phyloP scores from a whole-genome alignment of 1,140 invertebrate species.

The Tribolium madens region DNA sequence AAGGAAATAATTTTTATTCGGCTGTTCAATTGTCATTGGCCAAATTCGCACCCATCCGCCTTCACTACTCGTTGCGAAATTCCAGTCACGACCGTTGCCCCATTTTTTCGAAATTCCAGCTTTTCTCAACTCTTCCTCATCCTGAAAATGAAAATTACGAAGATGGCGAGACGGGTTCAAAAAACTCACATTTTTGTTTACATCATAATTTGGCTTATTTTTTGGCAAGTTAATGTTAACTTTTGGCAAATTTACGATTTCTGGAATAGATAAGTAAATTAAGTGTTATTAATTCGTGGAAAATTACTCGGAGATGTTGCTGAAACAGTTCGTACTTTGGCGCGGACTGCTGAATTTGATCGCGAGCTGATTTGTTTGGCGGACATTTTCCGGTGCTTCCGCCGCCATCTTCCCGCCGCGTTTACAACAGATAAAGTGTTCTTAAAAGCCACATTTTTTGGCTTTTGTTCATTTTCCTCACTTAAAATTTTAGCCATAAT shows the following conservation, averaged over 20 bases:
- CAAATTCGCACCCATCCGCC: slow-evolving; percentile 75
- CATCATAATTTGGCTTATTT: slow-evolving; percentile 19
- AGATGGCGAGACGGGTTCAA: not conserved
- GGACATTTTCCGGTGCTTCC: slow-evolving; percentile 58
- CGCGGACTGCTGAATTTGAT: slow-evolving; percentile 43
- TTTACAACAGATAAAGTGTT: slow-evolving; percentile 55
- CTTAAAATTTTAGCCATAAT: slow-evolving; percentile 20
- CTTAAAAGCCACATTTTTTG: slow-evolving; percentile 46
- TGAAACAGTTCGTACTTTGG: slow-evolving; percentile 49
- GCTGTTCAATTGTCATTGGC: slow-evolving; percentile 62
- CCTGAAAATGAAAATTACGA: slow-evolving; percentile 46
- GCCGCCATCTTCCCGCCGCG: slow-evolving; percentile 60
- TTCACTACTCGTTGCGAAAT: slow-evolving; percentile 67
- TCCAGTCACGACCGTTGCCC: slow-evolving; percentile 75
- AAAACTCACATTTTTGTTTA: slow-evolving; percentile 21
- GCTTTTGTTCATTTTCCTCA: slow-evolving; percentile 47
- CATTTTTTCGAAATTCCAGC: slow-evolving; percentile 62
- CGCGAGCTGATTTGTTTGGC: slow-evolving; percentile 47
- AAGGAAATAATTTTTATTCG: slow-evolving; percentile 42
- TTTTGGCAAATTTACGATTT: slow-evolving; percentile 19
- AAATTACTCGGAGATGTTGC: slow-evolving; percentile 52
- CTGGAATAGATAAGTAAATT: not conserved
- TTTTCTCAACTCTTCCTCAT: slow-evolving; percentile 52
- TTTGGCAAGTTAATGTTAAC: slow-evolving; percentile 13
- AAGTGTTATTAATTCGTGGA: not conserved